Conservation (phyloP, 2,113 vertebrate species). For the Callospermophilus lateralis region DNA sequence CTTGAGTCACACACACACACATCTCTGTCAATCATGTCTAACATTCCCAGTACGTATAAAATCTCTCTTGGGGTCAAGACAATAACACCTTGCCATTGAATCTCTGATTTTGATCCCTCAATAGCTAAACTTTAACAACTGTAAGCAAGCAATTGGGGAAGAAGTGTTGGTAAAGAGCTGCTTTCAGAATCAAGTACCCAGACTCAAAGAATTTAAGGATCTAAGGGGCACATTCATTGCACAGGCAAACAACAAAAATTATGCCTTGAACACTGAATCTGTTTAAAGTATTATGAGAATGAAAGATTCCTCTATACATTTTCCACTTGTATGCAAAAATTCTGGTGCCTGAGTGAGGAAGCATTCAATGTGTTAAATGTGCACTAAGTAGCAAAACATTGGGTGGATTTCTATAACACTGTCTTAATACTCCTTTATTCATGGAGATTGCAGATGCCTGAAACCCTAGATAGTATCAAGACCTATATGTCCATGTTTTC, state of each 20-base stretch:
- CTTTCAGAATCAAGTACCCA: constrained; percentile 50
- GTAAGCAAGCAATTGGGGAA: constrained; percentile 35
- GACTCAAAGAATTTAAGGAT: not conserved
- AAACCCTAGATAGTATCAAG: not conserved
- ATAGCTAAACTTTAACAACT: constrained; percentile 60
- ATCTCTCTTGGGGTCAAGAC: constrained; percentile 39
- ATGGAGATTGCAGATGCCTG: not conserved
- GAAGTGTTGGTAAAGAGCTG: not conserved
- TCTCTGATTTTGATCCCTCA: constrained; percentile 54
- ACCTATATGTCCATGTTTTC: not conserved
- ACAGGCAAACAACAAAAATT: not conserved
- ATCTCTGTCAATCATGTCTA: constrained; percentile 61
- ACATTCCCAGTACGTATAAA: constrained; percentile 49
- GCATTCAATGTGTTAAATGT: not conserved
- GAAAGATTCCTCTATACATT: constrained; percentile 31
- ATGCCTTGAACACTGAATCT: constrained; percentile 35
- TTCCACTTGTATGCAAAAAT: constrained; percentile 15
- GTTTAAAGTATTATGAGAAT: constrained; percentile 33
- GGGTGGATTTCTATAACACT: not conserved
- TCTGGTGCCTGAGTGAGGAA: not conserved
- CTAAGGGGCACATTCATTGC: not conserved
- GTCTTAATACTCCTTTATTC: not conserved
- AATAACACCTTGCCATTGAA: constrained; percentile 35
- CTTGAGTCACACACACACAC: constrained; percentile 67
- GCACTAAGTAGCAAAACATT: not conserved